phyloP scores from a whole-genome alignment of 1,140 invertebrate species.

The Bombyx mandarina region DNA sequence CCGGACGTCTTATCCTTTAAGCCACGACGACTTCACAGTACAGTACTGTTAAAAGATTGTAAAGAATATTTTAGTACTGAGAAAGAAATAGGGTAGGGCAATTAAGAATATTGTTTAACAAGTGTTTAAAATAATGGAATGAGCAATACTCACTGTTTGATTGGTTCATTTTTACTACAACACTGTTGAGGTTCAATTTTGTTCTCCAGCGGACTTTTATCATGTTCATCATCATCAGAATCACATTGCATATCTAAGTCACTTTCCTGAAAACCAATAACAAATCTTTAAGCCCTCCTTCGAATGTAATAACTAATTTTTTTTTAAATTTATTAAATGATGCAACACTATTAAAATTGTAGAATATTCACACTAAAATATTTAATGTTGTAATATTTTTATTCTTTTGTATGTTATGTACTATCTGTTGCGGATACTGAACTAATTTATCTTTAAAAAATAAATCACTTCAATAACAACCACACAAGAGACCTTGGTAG shows the following conservation, averaged over 20 bases:
- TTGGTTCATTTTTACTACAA: constrained; percentile 54
- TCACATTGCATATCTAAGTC: constrained; percentile 71
- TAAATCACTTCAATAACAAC: too few relatives aligned
- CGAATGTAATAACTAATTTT: too few relatives aligned
- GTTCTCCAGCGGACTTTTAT: constrained; percentile 52
- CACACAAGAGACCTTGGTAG: too few relatives aligned
- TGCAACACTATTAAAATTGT: too few relatives aligned
- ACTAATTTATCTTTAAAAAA: too few relatives aligned
- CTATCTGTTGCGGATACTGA: too few relatives aligned
- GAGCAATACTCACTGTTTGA: constrained; percentile 72
- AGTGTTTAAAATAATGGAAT: constrained; percentile 3
- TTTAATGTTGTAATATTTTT: too few relatives aligned
- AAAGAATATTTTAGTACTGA: too few relatives aligned
- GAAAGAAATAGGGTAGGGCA: too few relatives aligned
- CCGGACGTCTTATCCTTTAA: too few relatives aligned
- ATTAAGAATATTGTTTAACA: neutral
- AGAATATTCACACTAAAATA: too few relatives aligned
- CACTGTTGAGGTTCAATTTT: constrained; percentile 37
- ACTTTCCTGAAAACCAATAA: constrained; percentile 49
- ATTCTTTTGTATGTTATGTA: too few relatives aligned
- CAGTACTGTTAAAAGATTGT: neutral
- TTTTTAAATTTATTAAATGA: neutral
- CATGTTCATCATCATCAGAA: constrained; percentile 77
- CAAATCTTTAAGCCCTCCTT: neutral
- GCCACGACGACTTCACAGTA: neutral